Base-by-base conservation (phyloP, 2,888 invertebrate species). In the Cynaeus angustus region DNA sequence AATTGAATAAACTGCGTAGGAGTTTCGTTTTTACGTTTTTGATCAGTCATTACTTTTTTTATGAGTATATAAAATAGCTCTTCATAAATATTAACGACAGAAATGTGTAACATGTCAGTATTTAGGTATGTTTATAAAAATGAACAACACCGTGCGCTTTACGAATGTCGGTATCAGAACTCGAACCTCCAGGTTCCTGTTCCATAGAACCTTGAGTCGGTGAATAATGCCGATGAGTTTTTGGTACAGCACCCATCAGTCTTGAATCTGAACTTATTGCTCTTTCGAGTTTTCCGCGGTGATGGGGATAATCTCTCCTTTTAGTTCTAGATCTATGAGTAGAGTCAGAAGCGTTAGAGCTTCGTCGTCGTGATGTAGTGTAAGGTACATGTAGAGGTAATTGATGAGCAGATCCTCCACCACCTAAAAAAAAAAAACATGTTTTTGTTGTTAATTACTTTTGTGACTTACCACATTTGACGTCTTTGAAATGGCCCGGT, bases 281-380 rank as follows among this genome's bases (percentile, higher is more conserved):
- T 58, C 84, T 73, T 68, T 84, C 84, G 26, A 84, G 72, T 12
- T 78, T 77, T 0, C 83, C 83, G 26, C 82, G 75, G 5, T 73
- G 62, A 71, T 79, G 78, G 16, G 76, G 75, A 59, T 78, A 78
- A n/a, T 85, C 84, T 48, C 81, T 72, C 66, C 78, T 78, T 65
- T 81, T 77, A 12, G 81, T 69, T 9, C 84, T 77, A 1, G 72
- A 77, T 58, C 79, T 43, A 78, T 80, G 81, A 9, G 84, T 82
- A 65, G 83, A 84, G 59, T 86, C 86, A 0, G 86, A 86, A 1
- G 86, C 83, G 72, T 86, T 86, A 0, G 86, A 86, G 72, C 84
- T 85, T 10, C 86, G 77, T 37, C 86, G 77, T 41, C 75, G 76
- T 7, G 77, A 71, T 26, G 79, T 74, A 13, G 79, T 59, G 30